These are phyloP conservation scores for Dasypolia templi DNA, from an alignment of 2,888 invertebrate species.

Conservation along the genomic window DNA sequence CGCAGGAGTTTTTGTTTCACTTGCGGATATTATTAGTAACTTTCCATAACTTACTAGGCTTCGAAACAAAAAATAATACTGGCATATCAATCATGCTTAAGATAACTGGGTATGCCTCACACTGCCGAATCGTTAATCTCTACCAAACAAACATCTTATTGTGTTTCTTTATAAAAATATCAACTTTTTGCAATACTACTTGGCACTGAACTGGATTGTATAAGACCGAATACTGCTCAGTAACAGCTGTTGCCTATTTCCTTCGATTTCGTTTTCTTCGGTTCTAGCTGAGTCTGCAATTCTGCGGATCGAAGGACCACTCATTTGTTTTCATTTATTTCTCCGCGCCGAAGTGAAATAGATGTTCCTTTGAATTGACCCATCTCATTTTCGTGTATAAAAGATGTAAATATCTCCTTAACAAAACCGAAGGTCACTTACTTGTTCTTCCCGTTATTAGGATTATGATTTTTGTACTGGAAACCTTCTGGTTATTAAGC, in stretches of 20 bases:
- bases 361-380: background rate
- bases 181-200: background rate
- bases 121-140: background rate
- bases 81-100: background rate
- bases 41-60: conserved; percentile 6
- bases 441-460: no score
- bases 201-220: background rate
- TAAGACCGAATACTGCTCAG: background rate
- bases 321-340: conserved; percentile 16
- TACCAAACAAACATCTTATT: background rate
- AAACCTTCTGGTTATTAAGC: no score
- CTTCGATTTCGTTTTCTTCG: conserved; percentile 12
- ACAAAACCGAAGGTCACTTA: no score
- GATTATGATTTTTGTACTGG: no score
- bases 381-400: no score
- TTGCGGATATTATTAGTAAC: background rate
- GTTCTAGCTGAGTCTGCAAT: conserved; percentile 9
- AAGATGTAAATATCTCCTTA: no score
- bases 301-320: background rate
- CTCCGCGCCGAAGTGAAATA: background rate
- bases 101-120: no score
- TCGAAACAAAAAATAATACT: background rate
- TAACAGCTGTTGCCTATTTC: conserved; percentile 29
- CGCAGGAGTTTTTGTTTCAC: conserved; percentile 19
- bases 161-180: background rate